phyloP scores from a whole-genome alignment of 2,888 invertebrate species.

The Onthophagus sagittarius region DNA sequence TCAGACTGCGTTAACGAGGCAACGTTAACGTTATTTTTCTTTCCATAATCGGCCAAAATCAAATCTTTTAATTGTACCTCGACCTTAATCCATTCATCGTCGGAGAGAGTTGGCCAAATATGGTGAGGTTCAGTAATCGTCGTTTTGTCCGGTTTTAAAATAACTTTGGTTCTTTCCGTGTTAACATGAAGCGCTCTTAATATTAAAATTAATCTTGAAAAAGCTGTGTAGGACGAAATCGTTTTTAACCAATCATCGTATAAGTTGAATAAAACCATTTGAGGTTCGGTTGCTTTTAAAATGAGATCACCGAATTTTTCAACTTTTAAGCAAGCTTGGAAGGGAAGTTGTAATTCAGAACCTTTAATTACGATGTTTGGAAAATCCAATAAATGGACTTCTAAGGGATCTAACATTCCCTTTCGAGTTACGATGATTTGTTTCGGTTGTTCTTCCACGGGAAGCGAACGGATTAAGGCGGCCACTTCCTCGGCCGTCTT shows the following conservation, averaged over 20 bases:
- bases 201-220: slow-evolving; percentile 94
- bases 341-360: slow-evolving; percentile 95
- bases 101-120: slow-evolving; percentile 96
- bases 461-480: slow-evolving; percentile 95
- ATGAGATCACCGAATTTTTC: slow-evolving; percentile 99
- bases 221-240: slow-evolving; percentile 98
- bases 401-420: slow-evolving; percentile 99
- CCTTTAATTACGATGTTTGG: slow-evolving; percentile 99
- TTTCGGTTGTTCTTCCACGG: slow-evolving; percentile 99
- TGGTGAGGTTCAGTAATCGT: slow-evolving; percentile 99
- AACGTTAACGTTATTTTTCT: slow-evolving; percentile 98
- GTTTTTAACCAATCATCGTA: slow-evolving; percentile 99
- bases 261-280: slow-evolving; percentile 99
- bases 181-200: slow-evolving; percentile 96
- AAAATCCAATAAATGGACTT: slow-evolving; percentile 99
- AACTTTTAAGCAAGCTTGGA: slow-evolving; percentile 97
- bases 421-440: slow-evolving; percentile 99
- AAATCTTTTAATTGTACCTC: slow-evolving; percentile 98
- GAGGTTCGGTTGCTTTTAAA: slow-evolving; percentile 97
- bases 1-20: slow-evolving; percentile 98
- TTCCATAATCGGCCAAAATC: slow-evolving; percentile 98
- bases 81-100: slow-evolving; percentile 99
- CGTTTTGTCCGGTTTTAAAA: slow-evolving; percentile 97
- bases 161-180: slow-evolving; percentile 97
- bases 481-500: slow-evolving; percentile 99